Conservation (phyloP, 2,113 vertebrate genomes). For the Zosterops pallidus region DNA sequence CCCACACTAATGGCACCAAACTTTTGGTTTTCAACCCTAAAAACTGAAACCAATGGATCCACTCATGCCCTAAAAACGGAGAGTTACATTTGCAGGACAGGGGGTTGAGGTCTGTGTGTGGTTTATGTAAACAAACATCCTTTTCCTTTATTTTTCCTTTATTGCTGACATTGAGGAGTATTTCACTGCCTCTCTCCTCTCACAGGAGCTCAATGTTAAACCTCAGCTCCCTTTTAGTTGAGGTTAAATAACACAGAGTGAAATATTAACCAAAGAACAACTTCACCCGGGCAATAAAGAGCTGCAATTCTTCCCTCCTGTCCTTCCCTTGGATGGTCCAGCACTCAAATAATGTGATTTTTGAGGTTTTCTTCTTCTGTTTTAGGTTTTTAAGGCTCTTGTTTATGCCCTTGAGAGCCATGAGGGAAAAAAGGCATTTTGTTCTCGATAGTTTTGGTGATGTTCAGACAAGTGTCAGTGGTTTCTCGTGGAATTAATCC, state of each 20-base stretch:
- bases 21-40: not conserved
- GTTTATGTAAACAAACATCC: not conserved
- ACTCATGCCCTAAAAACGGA: rapidly evolving
- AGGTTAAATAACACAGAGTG: not conserved
- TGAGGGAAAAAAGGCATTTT: not conserved
- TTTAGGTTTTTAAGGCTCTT: not conserved
- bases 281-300: not conserved
- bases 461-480: not conserved
- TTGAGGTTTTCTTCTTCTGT: not conserved
- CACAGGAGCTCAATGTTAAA: not conserved
- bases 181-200: not conserved
- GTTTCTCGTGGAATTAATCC: not conserved
- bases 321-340: not conserved
- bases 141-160: not conserved
- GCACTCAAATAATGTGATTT: not conserved
- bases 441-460: not conserved
- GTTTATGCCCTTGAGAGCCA: not conserved
- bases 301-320: not conserved
- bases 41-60: not conserved
- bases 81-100: not conserved
- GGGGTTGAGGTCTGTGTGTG: not conserved
- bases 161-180: not conserved
- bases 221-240: not conserved
- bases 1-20: not conserved
- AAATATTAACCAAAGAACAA: not conserved